Evolutionary conservation across 2,888 invertebrate genomes (phyloP).

Genomic region (Trissonchulus latispiculum): DNA sequence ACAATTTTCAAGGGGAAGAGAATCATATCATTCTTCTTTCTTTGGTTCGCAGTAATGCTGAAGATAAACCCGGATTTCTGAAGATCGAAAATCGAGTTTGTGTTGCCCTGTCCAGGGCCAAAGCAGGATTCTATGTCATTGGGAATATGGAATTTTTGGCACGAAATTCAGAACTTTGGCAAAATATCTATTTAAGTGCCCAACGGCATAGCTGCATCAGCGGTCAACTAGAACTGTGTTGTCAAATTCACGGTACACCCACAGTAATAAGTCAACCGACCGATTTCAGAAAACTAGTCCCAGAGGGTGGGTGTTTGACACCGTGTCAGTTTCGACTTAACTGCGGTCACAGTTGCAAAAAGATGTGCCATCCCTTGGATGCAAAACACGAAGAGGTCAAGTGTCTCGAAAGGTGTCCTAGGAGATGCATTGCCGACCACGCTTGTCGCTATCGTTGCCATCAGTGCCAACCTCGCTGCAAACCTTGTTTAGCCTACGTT

Average conservation of each 20-base stretch:
- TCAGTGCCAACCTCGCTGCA: too few species aligned
- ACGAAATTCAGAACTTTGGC: neutral
- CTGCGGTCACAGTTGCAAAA: constrained; percentile 58
- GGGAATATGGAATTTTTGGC: constrained; percentile 17
- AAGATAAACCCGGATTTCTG: constrained; percentile 41
- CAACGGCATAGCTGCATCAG: neutral
- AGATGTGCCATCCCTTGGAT: constrained; percentile 56
- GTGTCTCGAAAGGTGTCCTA: constrained; percentile 46
- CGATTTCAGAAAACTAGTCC: too few species aligned
- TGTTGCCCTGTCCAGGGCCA: constrained; percentile 36
- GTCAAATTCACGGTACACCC: constrained; percentile 18
- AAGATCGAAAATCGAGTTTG: too few species aligned
- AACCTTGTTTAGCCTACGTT: too few species aligned
- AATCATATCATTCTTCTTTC: too few species aligned
- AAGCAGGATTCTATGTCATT: constrained; percentile 23
- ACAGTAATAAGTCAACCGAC: neutral
- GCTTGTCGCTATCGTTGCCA: too few species aligned
- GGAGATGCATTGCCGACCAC: too few species aligned
- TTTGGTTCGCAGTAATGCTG: constrained; percentile 35
- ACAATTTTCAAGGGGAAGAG: constrained; percentile 39
- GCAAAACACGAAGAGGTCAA: constrained; percentile 51
- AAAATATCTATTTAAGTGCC: too few species aligned
- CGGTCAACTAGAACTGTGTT: neutral
- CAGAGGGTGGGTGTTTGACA: constrained; percentile 55
- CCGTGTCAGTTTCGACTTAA: constrained; percentile 51